These are phyloP conservation scores for Sarcophaga variegata DNA, from an alignment of 2,888 invertebrate genomes.

Conservation along the genomic window DNA sequence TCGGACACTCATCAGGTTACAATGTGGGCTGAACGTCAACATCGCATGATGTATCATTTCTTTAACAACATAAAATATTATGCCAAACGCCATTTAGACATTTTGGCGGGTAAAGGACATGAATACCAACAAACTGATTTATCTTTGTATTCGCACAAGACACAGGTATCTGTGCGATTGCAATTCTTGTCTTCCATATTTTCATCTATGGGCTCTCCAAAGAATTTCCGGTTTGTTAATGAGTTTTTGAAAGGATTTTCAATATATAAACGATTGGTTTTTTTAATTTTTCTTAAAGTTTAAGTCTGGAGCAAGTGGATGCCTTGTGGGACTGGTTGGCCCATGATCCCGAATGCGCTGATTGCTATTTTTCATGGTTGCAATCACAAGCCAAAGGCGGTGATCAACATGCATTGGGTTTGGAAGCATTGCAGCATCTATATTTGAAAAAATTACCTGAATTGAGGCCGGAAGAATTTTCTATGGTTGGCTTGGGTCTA, in stretches of 20 bases:
- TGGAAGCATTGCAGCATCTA: constrained; percentile 93
- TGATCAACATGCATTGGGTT: constrained; percentile 94
- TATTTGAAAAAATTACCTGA: constrained; percentile 95
- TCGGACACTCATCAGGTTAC: constrained; percentile 93
- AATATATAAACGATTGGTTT: constrained; percentile 7
- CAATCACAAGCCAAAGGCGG: constrained; percentile 95
- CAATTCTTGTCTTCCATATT: constrained; percentile 96
- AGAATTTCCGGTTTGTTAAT: constrained; percentile 87
- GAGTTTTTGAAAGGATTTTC: neutral
- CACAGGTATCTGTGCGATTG: constrained; percentile 94
- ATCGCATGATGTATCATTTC: constrained; percentile 96
- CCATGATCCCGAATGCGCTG: constrained; percentile 91
- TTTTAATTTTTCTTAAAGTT: constrained; percentile 81
- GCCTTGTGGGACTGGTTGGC: constrained; percentile 95
- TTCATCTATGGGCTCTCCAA: constrained; percentile 94
- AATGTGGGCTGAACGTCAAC: constrained; percentile 95
- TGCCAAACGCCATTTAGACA: constrained; percentile 81
- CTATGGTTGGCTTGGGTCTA: constrained; percentile 94
- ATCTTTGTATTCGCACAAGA: constrained; percentile 88
- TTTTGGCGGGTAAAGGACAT: constrained; percentile 76
- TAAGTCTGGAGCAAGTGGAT: constrained; percentile 94
- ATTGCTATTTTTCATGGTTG: constrained; percentile 96
- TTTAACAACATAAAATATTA: constrained; percentile 93
- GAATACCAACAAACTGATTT: constrained; percentile 75
- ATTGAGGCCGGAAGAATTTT: constrained; percentile 92